These are phyloP conservation scores for Drosophila ochracea DNA, from an alignment of 2,888 invertebrate species.

Conservation along the genomic window DNA sequence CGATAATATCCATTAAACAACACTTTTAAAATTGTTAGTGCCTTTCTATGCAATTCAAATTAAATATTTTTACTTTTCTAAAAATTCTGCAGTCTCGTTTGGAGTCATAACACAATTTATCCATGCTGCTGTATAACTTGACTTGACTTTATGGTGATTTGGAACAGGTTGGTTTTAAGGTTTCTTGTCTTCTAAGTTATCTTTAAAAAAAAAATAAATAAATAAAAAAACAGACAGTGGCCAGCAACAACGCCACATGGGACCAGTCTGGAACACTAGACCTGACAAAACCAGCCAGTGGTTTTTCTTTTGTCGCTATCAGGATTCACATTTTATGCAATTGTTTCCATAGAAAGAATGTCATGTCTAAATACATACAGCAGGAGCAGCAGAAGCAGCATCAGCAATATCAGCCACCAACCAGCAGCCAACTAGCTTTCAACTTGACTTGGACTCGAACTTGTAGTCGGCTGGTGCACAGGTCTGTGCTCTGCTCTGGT, in stretches of 20 bases:
- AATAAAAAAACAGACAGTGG: conserved; percentile 12
- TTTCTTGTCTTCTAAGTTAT: conserved; percentile 30
- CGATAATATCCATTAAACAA: conserved; percentile 34
- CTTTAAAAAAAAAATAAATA: neutral
- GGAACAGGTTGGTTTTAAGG: conserved; percentile 14
- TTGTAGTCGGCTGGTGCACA: conserved; percentile 38
- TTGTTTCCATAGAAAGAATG: conserved; percentile 70
- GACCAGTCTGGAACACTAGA: conserved; percentile 39
- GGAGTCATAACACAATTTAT: conserved; percentile 36
- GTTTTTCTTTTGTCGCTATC: conserved; percentile 69
- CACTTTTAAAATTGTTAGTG: neutral
- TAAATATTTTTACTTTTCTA: neutral
- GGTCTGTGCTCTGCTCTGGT: conserved; percentile 20
- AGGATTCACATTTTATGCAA: conserved; percentile 79
- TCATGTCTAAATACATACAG: conserved; percentile 61
- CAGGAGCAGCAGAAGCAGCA: conserved; percentile 13
- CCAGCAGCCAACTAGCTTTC: conserved; percentile 59
- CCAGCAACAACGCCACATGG: conserved; percentile 50
- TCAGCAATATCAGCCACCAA: conserved; percentile 14
- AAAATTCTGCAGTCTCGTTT: neutral
- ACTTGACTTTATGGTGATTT: conserved; percentile 50
- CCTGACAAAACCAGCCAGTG: conserved; percentile 30
- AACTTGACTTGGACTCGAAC: conserved; percentile 50
- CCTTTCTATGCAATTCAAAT: conserved; percentile 20
- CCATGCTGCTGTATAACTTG: conserved; percentile 34